A percentile compares a stretch with the other conserved stretches of the same genome.
Conservation (phyloP, 2,113 vertebrate species). For the Rattus norvegicus region DNA sequence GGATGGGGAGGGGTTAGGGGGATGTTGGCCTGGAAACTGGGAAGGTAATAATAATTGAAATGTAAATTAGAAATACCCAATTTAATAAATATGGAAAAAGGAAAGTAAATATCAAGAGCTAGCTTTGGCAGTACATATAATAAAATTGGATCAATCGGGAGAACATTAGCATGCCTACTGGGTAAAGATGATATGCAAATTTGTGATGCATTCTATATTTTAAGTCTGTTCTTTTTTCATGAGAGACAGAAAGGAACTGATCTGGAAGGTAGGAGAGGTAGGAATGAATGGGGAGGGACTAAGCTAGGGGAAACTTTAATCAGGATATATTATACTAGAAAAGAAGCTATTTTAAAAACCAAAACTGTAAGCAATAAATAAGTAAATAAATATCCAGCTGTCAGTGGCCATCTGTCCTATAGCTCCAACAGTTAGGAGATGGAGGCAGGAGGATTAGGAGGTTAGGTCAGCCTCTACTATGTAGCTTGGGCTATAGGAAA, state of each 20-base stretch:
- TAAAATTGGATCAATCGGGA: not conserved
- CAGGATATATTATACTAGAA: not conserved
- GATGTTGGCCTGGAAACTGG: too few species aligned
- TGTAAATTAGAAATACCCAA: too few species aligned
- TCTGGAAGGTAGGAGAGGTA: too few species aligned
- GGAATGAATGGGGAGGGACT: not conserved
- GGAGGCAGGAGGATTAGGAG: not conserved
- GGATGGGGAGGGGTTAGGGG: too few species aligned
- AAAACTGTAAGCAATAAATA: not conserved
- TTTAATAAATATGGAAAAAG: too few species aligned
- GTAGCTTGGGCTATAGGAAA: not conserved
- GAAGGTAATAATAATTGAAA: too few species aligned
- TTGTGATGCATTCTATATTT: not conserved
- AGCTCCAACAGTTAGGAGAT: not conserved
- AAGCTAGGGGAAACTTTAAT: not conserved
- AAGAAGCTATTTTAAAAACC: not conserved
- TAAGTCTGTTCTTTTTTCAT: not conserved
- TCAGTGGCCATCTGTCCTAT: not conserved
- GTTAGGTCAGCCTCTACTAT: not conserved
- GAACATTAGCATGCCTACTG: not conserved
- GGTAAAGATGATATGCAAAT: not conserved
- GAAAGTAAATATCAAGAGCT: not conserved
- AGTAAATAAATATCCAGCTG: not conserved
- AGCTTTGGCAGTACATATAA: not conserved
- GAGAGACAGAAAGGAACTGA: not conserved